A percentile compares a stretch with the other conserved stretches of the same genome.
phyloP scores from a whole-genome alignment of 2,888 invertebrate genomes.

The Cryptophagus acutangulus region DNA sequence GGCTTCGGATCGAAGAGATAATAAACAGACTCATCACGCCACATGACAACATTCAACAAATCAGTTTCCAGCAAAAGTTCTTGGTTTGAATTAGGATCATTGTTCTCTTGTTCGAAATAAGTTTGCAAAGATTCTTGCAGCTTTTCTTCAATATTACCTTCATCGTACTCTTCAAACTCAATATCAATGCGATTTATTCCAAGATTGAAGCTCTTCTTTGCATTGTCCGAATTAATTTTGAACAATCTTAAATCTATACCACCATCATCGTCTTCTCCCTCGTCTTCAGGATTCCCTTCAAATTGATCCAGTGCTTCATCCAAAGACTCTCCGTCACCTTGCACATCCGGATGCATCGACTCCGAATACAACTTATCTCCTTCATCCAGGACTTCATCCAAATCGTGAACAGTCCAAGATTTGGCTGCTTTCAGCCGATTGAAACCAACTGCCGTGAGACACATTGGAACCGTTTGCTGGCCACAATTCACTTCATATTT shows the following conservation, averaged over 20 bases:
- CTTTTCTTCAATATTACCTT: constrained; percentile 27
- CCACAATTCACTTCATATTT: constrained; percentile 36
- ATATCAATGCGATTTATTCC: constrained; percentile 40
- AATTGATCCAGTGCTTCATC: constrained; percentile 24
- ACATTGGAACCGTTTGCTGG: constrained; percentile 43
- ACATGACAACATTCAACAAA: constrained; percentile 36
- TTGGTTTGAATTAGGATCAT: constrained; percentile 20
- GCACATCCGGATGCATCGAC: constrained; percentile 35
- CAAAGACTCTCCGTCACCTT: constrained; percentile 17
- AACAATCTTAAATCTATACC: too few relatives aligned
- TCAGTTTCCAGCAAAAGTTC: constrained; percentile 36
- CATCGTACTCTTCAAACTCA: constrained; percentile 23
- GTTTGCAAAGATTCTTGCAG: constrained; percentile 23
- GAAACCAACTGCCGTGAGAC: constrained; percentile 39
- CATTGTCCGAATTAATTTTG: constrained; percentile 36
- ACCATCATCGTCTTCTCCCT: too few relatives aligned
- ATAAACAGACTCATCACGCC: constrained; percentile 37
- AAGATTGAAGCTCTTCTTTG: constrained; percentile 38
- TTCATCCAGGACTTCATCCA: constrained; percentile 41
- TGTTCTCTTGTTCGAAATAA: constrained; percentile 21
- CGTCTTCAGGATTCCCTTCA: constrained; percentile 22
- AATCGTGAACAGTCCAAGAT: constrained; percentile 37
- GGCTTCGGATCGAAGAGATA: constrained; percentile 44
- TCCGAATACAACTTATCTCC: constrained; percentile 39
- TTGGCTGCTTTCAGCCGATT: constrained; percentile 36